These are phyloP conservation scores for Cephalopterus ornatus DNA, from an alignment of 2,113 vertebrate genomes.

Conservation along the genomic window DNA sequence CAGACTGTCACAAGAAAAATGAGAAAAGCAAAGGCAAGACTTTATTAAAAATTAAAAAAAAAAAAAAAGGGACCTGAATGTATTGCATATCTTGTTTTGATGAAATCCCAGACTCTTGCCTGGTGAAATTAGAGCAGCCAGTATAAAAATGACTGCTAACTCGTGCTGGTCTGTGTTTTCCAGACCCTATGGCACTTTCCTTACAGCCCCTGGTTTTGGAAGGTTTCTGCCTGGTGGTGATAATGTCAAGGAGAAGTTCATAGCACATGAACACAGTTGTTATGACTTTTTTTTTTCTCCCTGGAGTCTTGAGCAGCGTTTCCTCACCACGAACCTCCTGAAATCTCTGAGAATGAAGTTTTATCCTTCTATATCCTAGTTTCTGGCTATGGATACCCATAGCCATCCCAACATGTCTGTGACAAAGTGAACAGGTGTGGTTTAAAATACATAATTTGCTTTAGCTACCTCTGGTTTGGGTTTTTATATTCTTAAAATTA, in stretches of 20 bases:
- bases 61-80: background rate
- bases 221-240: background rate
- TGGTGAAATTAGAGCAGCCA: background rate
- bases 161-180: background rate
- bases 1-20: background rate
- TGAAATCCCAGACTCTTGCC: background rate
- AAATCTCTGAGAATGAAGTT: background rate
- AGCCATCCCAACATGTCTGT: background rate
- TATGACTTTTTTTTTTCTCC: background rate
- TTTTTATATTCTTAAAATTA: background rate
- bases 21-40: background rate
- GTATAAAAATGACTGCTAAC: background rate
- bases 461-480: background rate
- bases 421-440: background rate
- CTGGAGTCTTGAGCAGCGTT: background rate
- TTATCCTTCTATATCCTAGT: background rate
- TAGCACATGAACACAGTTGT: background rate
- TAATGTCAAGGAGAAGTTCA: background rate
- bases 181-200: background rate
- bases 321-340: background rate
- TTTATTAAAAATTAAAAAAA: background rate
- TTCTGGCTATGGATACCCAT: background rate
- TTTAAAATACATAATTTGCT: background rate
- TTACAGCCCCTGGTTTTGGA: background rate
- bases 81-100: background rate